Conservation (phyloP, 2,797 vertebrate genomes). For the Microctenopoma stevenorrisi region DNA sequence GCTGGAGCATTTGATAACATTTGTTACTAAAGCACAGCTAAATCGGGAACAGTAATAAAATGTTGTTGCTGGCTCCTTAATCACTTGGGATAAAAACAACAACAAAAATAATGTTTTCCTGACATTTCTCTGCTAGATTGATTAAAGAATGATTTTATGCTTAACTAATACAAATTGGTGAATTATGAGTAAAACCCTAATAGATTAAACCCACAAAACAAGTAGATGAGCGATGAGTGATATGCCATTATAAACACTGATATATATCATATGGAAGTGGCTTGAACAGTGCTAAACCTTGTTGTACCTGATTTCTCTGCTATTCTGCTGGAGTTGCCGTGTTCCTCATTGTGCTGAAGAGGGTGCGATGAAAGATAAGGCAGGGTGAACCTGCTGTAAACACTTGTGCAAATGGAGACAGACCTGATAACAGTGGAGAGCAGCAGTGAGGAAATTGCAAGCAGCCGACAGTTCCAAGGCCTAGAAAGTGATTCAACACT, state of each 20-base stretch:
- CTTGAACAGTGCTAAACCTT: constrained; percentile 17
- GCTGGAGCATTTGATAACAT: constrained; percentile 32
- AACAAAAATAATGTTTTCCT: constrained; percentile 28
- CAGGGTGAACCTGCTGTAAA: constrained; percentile 61
- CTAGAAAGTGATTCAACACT: constrained; percentile 57
- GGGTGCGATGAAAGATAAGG: constrained; percentile 71
- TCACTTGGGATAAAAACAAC: constrained; percentile 30
- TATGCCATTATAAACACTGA: background rate
- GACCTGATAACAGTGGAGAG: constrained; percentile 72
- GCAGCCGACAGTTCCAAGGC: constrained; percentile 58
- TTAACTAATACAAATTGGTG: constrained; percentile 4
- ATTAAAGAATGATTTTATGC: background rate
- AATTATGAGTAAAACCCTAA: background rate
- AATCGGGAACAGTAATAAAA: constrained; percentile 30
- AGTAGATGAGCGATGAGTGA: background rate
- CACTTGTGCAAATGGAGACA: constrained; percentile 69
- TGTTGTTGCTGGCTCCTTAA: constrained; percentile 26
- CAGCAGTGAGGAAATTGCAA: constrained; percentile 72
- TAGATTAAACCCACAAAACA: background rate
- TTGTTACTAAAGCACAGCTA: constrained; percentile 22
- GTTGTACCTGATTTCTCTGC: constrained; percentile 27
- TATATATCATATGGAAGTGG: constrained; percentile 1
- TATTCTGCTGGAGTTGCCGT: constrained; percentile 53
- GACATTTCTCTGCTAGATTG: background rate
- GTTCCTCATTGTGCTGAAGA: constrained; percentile 59